phyloP scores from a whole-genome alignment of 1,140 invertebrate species.

The Hypothenemus hampei region DNA sequence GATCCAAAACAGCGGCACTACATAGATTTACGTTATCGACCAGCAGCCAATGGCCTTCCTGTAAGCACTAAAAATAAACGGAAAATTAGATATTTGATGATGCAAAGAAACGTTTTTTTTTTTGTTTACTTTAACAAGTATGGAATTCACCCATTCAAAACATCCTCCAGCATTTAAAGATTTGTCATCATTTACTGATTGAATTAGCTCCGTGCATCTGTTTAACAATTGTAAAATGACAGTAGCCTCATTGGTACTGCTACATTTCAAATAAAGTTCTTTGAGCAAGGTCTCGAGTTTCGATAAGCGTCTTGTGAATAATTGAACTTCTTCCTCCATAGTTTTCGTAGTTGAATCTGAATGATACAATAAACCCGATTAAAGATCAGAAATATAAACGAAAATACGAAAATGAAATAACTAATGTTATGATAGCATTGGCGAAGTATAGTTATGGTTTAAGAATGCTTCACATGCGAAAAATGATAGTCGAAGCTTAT shows the following conservation, averaged over 20 bases:
- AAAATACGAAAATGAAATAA: too few species aligned
- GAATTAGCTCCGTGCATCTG: conserved; percentile 33
- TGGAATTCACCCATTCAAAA: conserved; percentile 97
- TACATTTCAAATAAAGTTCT: conserved; percentile 24
- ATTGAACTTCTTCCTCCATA: conserved; percentile 50
- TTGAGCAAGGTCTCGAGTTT: conserved; percentile 43
- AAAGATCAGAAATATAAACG: too few species aligned
- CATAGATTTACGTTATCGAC: conserved; percentile 98
- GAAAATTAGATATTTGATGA: not conserved
- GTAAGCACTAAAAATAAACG: conserved; percentile 58
- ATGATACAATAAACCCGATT: too few species aligned
- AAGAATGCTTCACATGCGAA: not conserved
- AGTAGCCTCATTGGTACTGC: conserved; percentile 1
- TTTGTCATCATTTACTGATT: conserved; percentile 49
- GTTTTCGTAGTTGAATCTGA: conserved; percentile 36
- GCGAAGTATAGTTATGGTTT: too few species aligned
- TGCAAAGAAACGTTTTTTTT: not conserved
- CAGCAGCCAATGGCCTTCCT: conserved; percentile 84
- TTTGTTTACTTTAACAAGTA: conserved; percentile 75
- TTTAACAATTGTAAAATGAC: conserved; percentile 14
- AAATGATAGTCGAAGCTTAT: not conserved
- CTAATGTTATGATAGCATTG: too few species aligned
- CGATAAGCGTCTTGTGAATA: conserved; percentile 51
- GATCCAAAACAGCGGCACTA: conserved; percentile 91
- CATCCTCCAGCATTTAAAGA: conserved; percentile 73